A percentile compares a stretch with the other conserved stretches of the same genome.
phyloP scores from a whole-genome alignment of 1,140 invertebrate genomes.

The Dendrolimus kikuchii region DNA sequence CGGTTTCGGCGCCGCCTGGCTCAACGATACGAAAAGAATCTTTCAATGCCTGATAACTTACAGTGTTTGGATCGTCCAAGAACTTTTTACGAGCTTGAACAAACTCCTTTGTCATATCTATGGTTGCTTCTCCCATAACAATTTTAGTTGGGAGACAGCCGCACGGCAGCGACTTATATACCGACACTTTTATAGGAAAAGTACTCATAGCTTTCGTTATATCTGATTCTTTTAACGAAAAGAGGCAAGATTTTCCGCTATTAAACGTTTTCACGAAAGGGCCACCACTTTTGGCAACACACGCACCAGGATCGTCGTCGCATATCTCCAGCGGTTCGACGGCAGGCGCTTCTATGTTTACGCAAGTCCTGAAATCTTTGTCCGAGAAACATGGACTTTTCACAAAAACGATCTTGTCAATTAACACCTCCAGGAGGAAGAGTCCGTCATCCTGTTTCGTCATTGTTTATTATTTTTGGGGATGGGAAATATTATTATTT shows the following conservation, averaged over 20 bases:
- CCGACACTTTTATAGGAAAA: conserved; percentile 45
- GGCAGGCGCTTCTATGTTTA: conserved; percentile 65
- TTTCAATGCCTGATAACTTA: conserved; percentile 70
- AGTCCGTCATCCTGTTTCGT: conserved; percentile 69
- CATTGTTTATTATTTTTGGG: conserved; percentile 44
- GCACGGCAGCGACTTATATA: conserved; percentile 52
- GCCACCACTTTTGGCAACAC: conserved; percentile 39
- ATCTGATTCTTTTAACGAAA: conserved; percentile 66
- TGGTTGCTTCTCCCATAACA: conserved; percentile 48
- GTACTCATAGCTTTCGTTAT: conserved; percentile 55
- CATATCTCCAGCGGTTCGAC: conserved; percentile 71
- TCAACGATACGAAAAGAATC: conserved; percentile 72
- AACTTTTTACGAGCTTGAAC: conserved; percentile 54
- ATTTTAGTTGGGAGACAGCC: conserved; percentile 57
- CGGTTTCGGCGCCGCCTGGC: conserved; percentile 57
- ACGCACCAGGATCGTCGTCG: conserved; percentile 66
- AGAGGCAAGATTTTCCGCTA: conserved; percentile 73
- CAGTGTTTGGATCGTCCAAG: conserved; percentile 40
- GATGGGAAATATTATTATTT: conserved; percentile 46
- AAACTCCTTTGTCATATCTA: conserved; percentile 66
- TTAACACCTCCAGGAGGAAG: conserved; percentile 72
- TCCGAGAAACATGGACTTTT: conserved; percentile 59
- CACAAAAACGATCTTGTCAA: conserved; percentile 68
- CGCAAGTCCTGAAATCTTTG: conserved; percentile 67
- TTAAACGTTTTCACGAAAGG: conserved; percentile 62